A percentile compares a stretch with the other conserved stretches of the same genome.
Evolutionary conservation across 2,888 invertebrate species (phyloP).

Genomic region (Prionchulus punctatus): DNA sequence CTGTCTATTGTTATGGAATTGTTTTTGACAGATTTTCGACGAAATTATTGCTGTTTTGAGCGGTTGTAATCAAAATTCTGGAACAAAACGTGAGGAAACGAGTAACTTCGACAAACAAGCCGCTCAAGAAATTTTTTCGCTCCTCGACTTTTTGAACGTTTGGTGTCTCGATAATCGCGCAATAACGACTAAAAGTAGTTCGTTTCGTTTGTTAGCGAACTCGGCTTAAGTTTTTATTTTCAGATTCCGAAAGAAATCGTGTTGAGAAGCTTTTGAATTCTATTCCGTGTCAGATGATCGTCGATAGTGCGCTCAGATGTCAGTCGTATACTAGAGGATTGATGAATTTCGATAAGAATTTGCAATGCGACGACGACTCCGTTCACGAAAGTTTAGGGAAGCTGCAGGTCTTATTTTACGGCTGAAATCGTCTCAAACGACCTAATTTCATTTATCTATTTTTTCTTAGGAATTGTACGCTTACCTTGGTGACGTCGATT

Average conservation of each 20-base stretch:
- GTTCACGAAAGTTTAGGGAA: too few species aligned
- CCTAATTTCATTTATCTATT: not conserved
- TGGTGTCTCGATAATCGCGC: not conserved
- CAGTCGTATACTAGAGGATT: constrained; percentile 2
- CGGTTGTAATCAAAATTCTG: not conserved
- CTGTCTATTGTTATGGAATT: not conserved
- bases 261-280: not conserved
- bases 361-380: too few species aligned
- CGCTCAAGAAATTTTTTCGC: not conserved
- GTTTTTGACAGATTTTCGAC: too few species aligned
- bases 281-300: not conserved
- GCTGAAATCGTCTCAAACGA: too few species aligned
- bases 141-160: constrained; percentile 1
- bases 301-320: not conserved
- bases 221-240: not conserved
- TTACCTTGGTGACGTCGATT: constrained; percentile 71
- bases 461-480: constrained; percentile 57
- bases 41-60: not conserved
- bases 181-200: not conserved
- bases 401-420: too few species aligned
- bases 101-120: not conserved
- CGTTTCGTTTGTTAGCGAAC: not conserved
- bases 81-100: not conserved
- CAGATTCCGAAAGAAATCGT: not conserved
- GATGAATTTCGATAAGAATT: constrained; percentile 4